These are phyloP conservation scores for Lycorma delicatula DNA, from an alignment of 1,140 invertebrate species.

Conservation along the genomic window DNA sequence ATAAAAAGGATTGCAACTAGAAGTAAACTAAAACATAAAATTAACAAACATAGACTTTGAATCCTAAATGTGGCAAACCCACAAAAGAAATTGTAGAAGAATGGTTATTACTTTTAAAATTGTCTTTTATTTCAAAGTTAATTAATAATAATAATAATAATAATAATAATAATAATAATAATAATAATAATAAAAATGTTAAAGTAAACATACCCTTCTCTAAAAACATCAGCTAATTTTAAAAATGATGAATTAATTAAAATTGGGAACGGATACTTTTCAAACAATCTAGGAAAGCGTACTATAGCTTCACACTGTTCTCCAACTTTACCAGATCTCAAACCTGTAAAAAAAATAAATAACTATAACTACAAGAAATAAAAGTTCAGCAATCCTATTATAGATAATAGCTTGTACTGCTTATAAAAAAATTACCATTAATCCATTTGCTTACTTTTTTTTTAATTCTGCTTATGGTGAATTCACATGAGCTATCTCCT, in stretches of 20 bases:
- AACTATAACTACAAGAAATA: background rate
- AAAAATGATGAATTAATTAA: slow-evolving; percentile 93
- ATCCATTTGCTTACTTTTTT: background rate
- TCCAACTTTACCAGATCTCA: slow-evolving; percentile 80
- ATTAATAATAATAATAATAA: too few species aligned
- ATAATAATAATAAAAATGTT: too few species aligned
- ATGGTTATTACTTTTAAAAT: too few species aligned
- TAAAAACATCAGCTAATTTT: slow-evolving; percentile 91
- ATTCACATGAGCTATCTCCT: background rate
- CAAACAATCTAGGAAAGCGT: slow-evolving; percentile 85
- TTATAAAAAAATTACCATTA: background rate
- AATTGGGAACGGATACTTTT: slow-evolving; percentile 95
- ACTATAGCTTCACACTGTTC: slow-evolving; percentile 96
- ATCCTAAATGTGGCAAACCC: too few species aligned
- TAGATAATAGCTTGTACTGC: too few species aligned
- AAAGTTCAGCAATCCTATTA: too few species aligned
- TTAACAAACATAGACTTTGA: too few species aligned
- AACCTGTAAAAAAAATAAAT: slow-evolving; percentile 49
- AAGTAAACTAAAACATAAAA: too few species aligned
- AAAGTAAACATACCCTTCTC: slow-evolving; percentile 57
- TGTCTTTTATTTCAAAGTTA: too few species aligned
- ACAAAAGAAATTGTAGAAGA: too few species aligned
- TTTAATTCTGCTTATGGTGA: background rate
- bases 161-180: too few species aligned
- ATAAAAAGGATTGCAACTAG: too few species aligned